Evolutionary conservation across 2,888 invertebrate species (phyloP), one percentile per base, ranked within the genome.

Genomic region (Dusona sp.): DNA sequence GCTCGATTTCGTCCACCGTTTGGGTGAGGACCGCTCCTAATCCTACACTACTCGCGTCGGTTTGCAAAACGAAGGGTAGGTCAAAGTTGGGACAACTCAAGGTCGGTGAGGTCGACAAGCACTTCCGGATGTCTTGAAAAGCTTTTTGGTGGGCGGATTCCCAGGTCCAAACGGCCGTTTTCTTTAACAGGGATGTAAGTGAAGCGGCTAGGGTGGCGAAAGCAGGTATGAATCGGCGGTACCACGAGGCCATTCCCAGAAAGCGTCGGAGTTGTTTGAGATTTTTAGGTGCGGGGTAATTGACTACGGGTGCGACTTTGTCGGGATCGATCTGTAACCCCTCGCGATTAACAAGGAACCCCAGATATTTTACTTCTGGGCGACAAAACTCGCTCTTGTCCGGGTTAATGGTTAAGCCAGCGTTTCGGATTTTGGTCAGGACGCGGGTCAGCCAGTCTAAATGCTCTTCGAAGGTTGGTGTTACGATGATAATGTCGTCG

Each of bases 361-460:
- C 84, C 0, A 84, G 65, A n/a, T 80, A 77, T 13, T 16, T 29
- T 0, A 77, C 64, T 16, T 77, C 33, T 0, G 79, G 19, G 11
- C 70, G 29, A 7, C 79, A 57, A 6, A 79, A 79, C 7, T 79
- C 79, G 42, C 79, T 79, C 4, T 79, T 72, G 0, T 82, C 81
- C 0, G 68, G 65, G 13, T 80, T 80, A 7, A 84, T 75, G 0
- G 68, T 73, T 0, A 90, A 84, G 42, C 89, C 90, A 36, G 88
- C 91, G 51, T 80, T 90, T 88, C 9, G 91, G 90, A 88, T 91
- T 85, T 29, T 88, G 45, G 19, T 64, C 72, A 84, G 91, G 90
- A 79, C 83, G 2, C 19, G 33, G 3, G 90, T 87, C 3, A 87
- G n/a, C 81, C 80, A 80, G 0, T 19, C 13, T 0, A 87, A n/a